Percentiles rank a stretch among this genome's conserved stretches.
Evolutionary conservation across 2,888 invertebrate genomes (phyloP).

Genomic region (Zhuqinia jingwanae): DNA sequence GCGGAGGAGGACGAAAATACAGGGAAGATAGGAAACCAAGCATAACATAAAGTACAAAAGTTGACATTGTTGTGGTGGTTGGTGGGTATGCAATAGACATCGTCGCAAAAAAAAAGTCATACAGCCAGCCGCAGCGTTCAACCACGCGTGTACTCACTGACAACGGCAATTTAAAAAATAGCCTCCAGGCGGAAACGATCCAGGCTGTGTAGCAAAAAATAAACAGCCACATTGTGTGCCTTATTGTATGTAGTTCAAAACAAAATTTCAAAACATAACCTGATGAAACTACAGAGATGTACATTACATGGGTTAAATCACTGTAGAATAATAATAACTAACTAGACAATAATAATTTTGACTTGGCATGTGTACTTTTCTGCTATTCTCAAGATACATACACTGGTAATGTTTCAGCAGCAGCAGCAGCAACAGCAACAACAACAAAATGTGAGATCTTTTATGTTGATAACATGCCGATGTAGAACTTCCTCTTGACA

Average conservation of each 20-base stretch:
- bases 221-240: background rate
- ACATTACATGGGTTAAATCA: too few species aligned
- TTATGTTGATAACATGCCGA: conserved; percentile 35
- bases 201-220: conserved; percentile 55
- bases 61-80: conserved; percentile 12
- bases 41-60: background rate
- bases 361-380: background rate
- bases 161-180: conserved; percentile 50
- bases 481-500: conserved; percentile 61
- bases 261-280: conserved; percentile 38
- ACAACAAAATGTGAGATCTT: conserved; percentile 42
- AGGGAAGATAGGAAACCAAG: background rate
- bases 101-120: conserved; percentile 25
- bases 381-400: background rate
- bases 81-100: background rate
- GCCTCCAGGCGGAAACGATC: conserved; percentile 64
- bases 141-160: too few species aligned
- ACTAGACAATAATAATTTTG: background rate
- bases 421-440: background rate
- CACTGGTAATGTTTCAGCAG: background rate
- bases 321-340: too few species aligned
- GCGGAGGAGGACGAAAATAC: background rate
- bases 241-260: background rate
- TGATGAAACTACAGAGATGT: conserved; percentile 11
- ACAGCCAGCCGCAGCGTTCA: too few species aligned